Evolutionary conservation across 2,113 vertebrate species (phyloP).

Genomic region (Silurus asotus): DNA sequence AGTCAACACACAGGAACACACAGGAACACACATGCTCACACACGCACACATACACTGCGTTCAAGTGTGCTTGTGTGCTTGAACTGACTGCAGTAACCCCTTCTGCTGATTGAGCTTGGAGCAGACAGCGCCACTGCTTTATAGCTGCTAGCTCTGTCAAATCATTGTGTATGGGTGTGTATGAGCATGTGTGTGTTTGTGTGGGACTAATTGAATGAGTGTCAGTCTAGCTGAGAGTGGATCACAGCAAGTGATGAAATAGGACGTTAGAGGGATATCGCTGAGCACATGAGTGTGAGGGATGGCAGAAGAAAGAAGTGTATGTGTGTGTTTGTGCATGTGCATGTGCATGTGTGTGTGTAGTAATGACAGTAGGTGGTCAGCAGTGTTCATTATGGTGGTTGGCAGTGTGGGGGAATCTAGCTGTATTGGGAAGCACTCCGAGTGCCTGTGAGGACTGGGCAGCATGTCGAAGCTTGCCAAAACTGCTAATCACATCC

Average conservation of each 20-base stretch:
- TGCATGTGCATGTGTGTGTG: background rate
- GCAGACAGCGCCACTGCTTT: conserved; percentile 15
- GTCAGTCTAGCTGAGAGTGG: conserved; percentile 41
- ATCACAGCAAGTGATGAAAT: conserved; percentile 50
- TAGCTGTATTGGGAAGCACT: conserved; percentile 14
- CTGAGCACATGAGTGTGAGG: conserved; percentile 26
- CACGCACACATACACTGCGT: background rate
- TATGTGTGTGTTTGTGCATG: conserved; percentile 8
- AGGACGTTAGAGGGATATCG: conserved; percentile 28
- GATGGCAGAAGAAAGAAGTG: conserved; percentile 33
- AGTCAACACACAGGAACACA: too few relatives aligned
- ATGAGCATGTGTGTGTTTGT: conserved; percentile 2
- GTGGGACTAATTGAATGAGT: conserved; percentile 45
- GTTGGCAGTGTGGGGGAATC: conserved; percentile 45
- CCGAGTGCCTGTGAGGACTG: conserved; percentile 18
- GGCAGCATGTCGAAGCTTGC: conserved; percentile 9
- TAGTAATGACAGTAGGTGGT: conserved; percentile 40
- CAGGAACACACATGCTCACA: background rate
- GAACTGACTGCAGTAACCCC: conserved; percentile 21
- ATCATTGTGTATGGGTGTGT: background rate
- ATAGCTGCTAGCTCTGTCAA: conserved; percentile 31
- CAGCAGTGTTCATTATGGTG: conserved; percentile 44
- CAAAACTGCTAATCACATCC: background rate
- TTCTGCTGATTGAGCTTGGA: conserved; percentile 4
- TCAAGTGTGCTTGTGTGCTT: background rate